Evolutionary conservation across 1,140 invertebrate species (phyloP), one percentile per base, ranked within the genome.

Genomic region (Drosophila ficusphila): DNA sequence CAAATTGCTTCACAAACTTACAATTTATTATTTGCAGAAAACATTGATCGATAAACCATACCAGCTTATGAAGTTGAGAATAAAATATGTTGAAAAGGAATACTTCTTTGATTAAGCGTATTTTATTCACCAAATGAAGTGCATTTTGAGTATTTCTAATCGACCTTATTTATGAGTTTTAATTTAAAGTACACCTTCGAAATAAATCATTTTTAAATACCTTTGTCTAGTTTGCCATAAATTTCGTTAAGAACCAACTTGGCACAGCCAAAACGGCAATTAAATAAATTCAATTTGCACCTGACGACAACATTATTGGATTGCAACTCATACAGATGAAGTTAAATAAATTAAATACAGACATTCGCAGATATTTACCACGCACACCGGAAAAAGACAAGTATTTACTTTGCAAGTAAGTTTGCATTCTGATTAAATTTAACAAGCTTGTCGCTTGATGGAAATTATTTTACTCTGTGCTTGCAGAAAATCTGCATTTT

Each of bases 381-480:
- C 16, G 29, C 34, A 27, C 16, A 19, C 58, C 16, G 38, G 23
- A 41, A 79, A 39, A 38, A 44, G 60, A 73, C 48, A 67, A 61
- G 70, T 67, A 77, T 73, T 73, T 68, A 39, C 44, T 34, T 57
- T 41, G n/a, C 51, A 56, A 47, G 38, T 64, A 48, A 46, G 25
- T 60, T 57, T 69, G 38, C 42, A 73, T 47, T 60, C 64, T 46
- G 61, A 73, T 73, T 38, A 76, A 56, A 56, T 23, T 33, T 27
- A 33, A 77, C 52, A 56, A 44, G 25, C 53, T 69, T 72, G 18
- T 46, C 27, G 25, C 23, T 49, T 42, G 12, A n/a, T 44, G 41
- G 9, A 54, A 56, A 31, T 49, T 11, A 52, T 51, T 53, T 19
- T 41, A 19, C 27, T 47, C 9, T 19, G 14, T 33, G 11, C 29